A percentile compares a stretch with the other conserved stretches of the same genome.
These are phyloP conservation scores for Silurus glanis DNA, from an alignment of 2,113 vertebrate species.

Conservation along the genomic window DNA sequence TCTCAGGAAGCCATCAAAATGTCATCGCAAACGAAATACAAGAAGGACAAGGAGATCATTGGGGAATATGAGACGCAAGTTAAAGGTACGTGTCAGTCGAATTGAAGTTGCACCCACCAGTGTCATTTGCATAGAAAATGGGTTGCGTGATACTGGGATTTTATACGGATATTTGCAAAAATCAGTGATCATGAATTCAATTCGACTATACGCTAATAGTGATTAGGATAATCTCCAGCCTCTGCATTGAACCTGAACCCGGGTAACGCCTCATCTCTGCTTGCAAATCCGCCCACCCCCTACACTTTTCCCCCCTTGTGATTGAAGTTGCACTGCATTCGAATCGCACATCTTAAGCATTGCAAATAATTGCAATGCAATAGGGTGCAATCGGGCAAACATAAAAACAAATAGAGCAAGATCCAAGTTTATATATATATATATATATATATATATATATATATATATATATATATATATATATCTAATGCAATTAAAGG, in stretches of 20 bases:
- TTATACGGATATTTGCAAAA: neutral
- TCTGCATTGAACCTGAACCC: conserved; percentile 15
- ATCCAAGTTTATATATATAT: neutral
- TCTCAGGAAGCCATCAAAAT: conserved; percentile 68
- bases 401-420: neutral
- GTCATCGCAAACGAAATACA: conserved; percentile 91
- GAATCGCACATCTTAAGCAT: neutral
- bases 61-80: conserved; percentile 95
- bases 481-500: neutral
- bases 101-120: conserved; percentile 18
- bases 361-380: neutral
- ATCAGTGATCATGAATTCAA: neutral
- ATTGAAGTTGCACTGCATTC: neutral
- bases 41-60: conserved; percentile 98
- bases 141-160: neutral
- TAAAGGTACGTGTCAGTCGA: conserved; percentile 77
- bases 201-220: neutral
- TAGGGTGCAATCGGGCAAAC: neutral
- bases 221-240: conserved; percentile 2
- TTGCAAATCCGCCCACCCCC: conserved; percentile 4
- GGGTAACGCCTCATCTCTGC: conserved; percentile 41
- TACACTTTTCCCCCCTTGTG: neutral
- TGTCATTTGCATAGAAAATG: neutral
- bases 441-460: neutral
- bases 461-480: neutral